Conservation (phyloP, 1,140 invertebrate species). For the Eubasilissa regina region DNA sequence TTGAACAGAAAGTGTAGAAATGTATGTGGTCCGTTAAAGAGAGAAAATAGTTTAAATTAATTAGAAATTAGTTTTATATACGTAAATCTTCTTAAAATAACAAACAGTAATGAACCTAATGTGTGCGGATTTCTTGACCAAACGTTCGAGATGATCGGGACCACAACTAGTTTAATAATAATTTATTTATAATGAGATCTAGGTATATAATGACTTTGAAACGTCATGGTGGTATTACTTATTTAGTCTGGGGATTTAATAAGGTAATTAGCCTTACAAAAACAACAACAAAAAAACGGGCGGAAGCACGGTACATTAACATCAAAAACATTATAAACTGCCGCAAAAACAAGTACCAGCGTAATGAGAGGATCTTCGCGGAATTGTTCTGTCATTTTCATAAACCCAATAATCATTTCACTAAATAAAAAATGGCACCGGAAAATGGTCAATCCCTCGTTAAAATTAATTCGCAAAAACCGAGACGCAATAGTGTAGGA, state of each 20-base stretch:
- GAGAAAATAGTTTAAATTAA: too few species aligned
- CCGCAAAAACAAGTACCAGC: conserved; percentile 17
- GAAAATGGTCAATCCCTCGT: conserved; percentile 16
- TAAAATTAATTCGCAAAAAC: background rate
- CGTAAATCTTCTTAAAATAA: too few species aligned
- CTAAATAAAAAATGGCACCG: conserved; percentile 8
- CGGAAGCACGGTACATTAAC: conserved; percentile 34
- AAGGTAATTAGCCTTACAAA: background rate
- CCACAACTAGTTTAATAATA: too few species aligned
- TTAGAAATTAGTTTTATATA: too few species aligned
- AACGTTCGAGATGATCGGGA: too few species aligned
- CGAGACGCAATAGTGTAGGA: too few species aligned
- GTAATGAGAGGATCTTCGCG: conserved; percentile 28
- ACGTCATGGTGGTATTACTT: background rate
- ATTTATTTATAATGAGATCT: too few species aligned
- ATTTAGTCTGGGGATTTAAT: conserved; percentile 2
- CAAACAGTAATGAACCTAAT: too few species aligned
- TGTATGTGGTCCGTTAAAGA: too few species aligned
- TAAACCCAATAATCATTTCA: conserved; percentile 13
- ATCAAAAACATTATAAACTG: conserved; percentile 17
- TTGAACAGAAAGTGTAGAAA: too few species aligned
- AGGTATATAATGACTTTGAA: background rate
- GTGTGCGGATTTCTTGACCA: too few species aligned
- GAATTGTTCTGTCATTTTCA: conserved; percentile 4
- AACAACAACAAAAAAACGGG: conserved; percentile 6